Evolutionary conservation across 2,113 vertebrate genomes (phyloP).

Genomic region (Orcinus orca): DNA sequence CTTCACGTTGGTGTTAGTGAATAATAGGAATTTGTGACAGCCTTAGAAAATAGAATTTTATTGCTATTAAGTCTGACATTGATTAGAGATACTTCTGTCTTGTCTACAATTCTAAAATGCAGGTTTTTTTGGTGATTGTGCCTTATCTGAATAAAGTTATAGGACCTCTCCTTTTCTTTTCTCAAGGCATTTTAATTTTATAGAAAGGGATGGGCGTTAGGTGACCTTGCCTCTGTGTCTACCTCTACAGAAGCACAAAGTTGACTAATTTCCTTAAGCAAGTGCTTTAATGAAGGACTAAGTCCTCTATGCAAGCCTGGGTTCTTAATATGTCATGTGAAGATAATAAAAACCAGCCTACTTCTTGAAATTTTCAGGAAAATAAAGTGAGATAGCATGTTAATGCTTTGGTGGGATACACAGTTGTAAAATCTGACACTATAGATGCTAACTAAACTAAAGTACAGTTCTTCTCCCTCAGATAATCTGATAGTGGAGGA

Average conservation of each 20-base stretch:
- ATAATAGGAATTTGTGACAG: neutral
- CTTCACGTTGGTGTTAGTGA: neutral
- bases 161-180: neutral
- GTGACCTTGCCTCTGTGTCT: neutral
- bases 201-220: neutral
- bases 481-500: slow-evolving; percentile 86
- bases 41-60: slow-evolving; percentile 2
- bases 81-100: neutral
- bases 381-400: neutral
- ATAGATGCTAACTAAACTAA: slow-evolving; percentile 37
- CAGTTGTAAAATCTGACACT: neutral
- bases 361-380: neutral
- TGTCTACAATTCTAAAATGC: neutral
- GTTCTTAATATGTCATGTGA: neutral
- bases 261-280: neutral
- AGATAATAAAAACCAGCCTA: neutral
- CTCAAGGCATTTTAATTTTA: neutral
- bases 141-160: neutral
- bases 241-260: neutral
- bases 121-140: neutral
- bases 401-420: neutral
- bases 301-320: neutral
- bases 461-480: slow-evolving; percentile 67
- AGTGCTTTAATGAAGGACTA: neutral
- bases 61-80: neutral